Percentiles rank a stretch among this genome's conserved stretches.
phyloP scores from a whole-genome alignment of 2,113 vertebrate genomes.

The Toxotes jaculatrix region DNA sequence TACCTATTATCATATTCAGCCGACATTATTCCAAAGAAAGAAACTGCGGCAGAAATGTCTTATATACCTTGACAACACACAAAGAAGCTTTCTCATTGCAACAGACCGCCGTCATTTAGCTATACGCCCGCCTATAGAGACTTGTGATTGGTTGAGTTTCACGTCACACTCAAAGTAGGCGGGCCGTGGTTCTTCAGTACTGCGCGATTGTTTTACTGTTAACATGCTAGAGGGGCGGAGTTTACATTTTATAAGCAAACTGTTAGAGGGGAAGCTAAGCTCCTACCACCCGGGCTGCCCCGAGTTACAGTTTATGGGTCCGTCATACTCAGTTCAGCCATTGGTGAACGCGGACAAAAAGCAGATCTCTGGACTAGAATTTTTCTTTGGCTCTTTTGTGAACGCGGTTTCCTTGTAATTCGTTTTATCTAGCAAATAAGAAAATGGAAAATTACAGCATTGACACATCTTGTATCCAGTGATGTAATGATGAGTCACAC shows the following conservation, averaged over 20 bases:
- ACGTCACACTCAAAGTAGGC: conserved; percentile 21
- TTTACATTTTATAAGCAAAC: not conserved
- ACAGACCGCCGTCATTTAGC: conserved; percentile 70
- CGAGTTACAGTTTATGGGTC: accelerated
- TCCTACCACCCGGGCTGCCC: not conserved
- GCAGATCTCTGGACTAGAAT: not conserved
- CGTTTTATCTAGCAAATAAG: not conserved
- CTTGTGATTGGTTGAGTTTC: conserved; percentile 54
- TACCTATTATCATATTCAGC: conserved; percentile 86
- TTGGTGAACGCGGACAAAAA: conserved; percentile 24
- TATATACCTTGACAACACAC: conserved; percentile 76
- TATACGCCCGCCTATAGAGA: conserved; percentile 30
- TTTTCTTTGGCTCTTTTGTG: not conserved
- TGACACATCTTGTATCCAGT: not conserved
- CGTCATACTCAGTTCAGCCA: not conserved
- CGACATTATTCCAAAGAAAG: conserved; percentile 88
- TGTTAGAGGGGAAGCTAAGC: not conserved
- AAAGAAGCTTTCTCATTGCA: conserved; percentile 71
- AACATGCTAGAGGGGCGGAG: not conserved
- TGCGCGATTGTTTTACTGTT: not conserved
- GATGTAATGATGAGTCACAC: conserved; percentile 26
- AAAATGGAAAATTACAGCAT: conserved; percentile 4
- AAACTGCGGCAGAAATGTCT: conserved; percentile 78
- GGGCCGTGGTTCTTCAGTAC: not conserved
- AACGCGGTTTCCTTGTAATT: not conserved